phyloP scores from a whole-genome alignment of 1,140 invertebrate genomes.

The Heliconius nattereri region DNA sequence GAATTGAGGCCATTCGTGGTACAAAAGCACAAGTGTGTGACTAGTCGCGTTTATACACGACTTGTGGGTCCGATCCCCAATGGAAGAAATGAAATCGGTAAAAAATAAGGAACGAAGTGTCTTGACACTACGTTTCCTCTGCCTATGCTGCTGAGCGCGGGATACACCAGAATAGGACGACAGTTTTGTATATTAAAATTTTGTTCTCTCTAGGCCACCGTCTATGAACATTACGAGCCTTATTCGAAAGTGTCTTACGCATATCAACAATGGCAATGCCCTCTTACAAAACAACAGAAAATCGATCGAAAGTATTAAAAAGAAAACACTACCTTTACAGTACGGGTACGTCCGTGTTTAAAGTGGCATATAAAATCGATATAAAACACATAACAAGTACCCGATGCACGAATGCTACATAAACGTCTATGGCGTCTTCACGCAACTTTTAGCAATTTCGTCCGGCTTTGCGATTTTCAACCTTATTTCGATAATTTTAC shows the following conservation, averaged over 20 bases:
- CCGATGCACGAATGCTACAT: constrained; percentile 33
- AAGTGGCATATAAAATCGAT: constrained; percentile 35
- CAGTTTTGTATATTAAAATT: no score
- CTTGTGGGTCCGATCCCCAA: no score
- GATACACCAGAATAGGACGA: no score
- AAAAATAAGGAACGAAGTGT: no score
- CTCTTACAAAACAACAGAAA: constrained; percentile 11
- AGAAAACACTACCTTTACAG: not conserved
- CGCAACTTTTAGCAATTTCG: constrained; percentile 14
- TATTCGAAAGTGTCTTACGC: not conserved
- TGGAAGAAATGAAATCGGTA: no score
- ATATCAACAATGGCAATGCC: not conserved
- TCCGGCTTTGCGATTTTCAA: constrained; percentile 13
- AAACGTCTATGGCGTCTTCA: constrained; percentile 29
- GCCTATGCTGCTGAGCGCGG: no score
- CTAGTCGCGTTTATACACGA: no score
- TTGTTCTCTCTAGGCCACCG: not conserved
- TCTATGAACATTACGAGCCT: not conserved
- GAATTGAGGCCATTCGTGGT: no score
- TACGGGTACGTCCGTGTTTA: constrained; percentile 18
- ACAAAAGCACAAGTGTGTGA: no score
- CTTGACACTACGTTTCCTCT: no score
- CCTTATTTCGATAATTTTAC: not conserved
- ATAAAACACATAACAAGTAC: constrained; percentile 25
- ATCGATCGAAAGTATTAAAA: constrained; percentile 10